Evolutionary conservation across 35 echinoderm and acorn worm genomes (phyloP).

Genomic region (Amphiura filiformis): DNA sequence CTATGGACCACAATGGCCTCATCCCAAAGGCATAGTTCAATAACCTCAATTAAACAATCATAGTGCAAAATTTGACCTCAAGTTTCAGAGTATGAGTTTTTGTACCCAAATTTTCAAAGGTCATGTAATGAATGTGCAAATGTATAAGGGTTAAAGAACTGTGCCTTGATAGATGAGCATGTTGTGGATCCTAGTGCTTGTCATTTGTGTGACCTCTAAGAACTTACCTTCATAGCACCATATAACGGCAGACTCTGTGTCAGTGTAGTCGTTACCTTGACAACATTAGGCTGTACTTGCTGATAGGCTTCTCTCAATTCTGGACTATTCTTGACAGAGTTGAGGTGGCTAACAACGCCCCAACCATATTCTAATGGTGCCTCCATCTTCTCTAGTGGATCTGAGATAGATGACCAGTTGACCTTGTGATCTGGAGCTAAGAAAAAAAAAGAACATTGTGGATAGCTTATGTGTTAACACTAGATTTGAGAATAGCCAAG

Average conservation of each 20-base stretch:
- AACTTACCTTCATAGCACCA: slow-evolving; percentile 79
- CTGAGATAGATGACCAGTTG: slow-evolving; percentile 56
- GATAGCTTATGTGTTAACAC: too few relatives aligned
- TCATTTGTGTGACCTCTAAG: too few relatives aligned
- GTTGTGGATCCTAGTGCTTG: too few relatives aligned
- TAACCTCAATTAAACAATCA: too few relatives aligned
- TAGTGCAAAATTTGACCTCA: too few relatives aligned
- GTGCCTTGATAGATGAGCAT: too few relatives aligned
- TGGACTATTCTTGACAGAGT: slow-evolving; percentile 67
- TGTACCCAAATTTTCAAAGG: too few relatives aligned
- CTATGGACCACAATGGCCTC: too few relatives aligned
- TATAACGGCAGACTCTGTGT: slow-evolving; percentile 72
- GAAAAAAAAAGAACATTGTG: slow-evolving; percentile 2
- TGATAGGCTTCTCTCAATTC: slow-evolving; percentile 69
- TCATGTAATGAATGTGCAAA: neutral
- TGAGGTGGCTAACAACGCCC: slow-evolving; percentile 79
- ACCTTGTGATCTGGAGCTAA: slow-evolving; percentile 20
- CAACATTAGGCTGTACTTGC: slow-evolving; percentile 59
- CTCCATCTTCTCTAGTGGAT: slow-evolving; percentile 63
- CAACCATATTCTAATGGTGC: slow-evolving; percentile 68
- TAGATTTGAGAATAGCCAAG: too few relatives aligned
- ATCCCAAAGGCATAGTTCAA: too few relatives aligned
- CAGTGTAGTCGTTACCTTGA: slow-evolving; percentile 62
- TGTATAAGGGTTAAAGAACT: neutral
- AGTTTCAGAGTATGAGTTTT: too few relatives aligned